Evolutionary conservation across 1,140 invertebrate genomes (phyloP), one percentile per base, ranked within the genome.

Genomic region (Gyrodactylus salaris): DNA sequence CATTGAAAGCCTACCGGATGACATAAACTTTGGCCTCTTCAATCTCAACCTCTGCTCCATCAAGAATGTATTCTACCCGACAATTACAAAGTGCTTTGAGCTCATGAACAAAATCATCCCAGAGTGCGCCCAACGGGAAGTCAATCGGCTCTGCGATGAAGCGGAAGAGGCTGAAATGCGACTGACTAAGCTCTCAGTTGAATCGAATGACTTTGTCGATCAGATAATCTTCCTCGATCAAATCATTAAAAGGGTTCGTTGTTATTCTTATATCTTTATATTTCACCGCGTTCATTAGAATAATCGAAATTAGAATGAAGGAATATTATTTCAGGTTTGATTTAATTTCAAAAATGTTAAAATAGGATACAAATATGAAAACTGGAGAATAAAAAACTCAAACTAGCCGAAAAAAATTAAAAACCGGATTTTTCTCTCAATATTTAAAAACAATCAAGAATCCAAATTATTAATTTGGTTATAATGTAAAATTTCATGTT

Each of bases 201-300:
- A 83, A 0, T 87, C 86, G 0, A 78, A 84, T 0, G 85, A 87
- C 74, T 85, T 84, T 77, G 87, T 87, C 0, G 79, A 83, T 26
- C 86, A 85, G 75, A 81, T 88, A 0, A 83, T 84, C 23, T 88
- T 87, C 77, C 77, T 88, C 0, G 86, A 87, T 74, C 79, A 83
- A 70, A 83, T 86, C 26, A 81, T 83, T 74, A 76, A 79, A 25
- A 83, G 81, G 77, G 82, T 83, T 75, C 77, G 78, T n/a, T n/a
- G n/a, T n/a, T n/a, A n/a, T n/a, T n/a, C n/a, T n/a, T n/a, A n/a
- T n/a, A n/a, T n/a, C n/a, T n/a, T n/a, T n/a, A n/a, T n/a, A n/a
- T n/a, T n/a, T n/a, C n/a, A n/a, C n/a, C n/a, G n/a, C n/a, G n/a
- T n/a, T n/a, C n/a, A n/a, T n/a, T n/a, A n/a, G n/a, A n/a, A n/a